Evolutionary conservation across 2,113 vertebrate genomes (phyloP).

Genomic region (Sorex fumeus): DNA sequence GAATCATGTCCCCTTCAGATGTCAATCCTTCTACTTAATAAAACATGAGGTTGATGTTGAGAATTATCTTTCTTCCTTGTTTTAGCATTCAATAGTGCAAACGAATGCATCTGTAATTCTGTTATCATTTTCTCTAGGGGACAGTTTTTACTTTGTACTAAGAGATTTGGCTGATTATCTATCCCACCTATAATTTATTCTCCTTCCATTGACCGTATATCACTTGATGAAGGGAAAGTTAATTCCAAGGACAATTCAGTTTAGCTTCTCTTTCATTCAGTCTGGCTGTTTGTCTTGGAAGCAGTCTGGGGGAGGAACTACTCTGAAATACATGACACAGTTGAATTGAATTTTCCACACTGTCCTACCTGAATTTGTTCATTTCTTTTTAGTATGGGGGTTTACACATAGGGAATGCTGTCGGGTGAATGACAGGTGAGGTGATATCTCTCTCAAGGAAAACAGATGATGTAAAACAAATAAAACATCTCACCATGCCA

Average conservation of each 20-base stretch:
- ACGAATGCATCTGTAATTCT: neutral
- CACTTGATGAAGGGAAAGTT: neutral
- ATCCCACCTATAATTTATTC: neutral
- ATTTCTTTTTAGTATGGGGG: neutral
- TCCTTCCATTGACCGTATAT: neutral
- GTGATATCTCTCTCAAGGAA: constrained; percentile 42
- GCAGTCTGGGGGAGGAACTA: neutral
- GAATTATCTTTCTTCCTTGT: neutral
- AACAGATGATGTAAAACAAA: constrained; percentile 15
- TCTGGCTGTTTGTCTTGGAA: constrained; percentile 41
- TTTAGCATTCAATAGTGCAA: neutral
- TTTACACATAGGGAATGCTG: constrained; percentile 33
- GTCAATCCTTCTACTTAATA: neutral
- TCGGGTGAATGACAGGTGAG: neutral
- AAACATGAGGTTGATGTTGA: neutral
- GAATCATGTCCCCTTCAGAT: neutral
- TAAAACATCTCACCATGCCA: constrained; percentile 3
- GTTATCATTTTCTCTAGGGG: neutral
- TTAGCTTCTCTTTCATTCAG: neutral
- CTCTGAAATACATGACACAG: neutral
- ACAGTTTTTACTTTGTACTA: neutral
- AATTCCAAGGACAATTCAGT: constrained; percentile 8
- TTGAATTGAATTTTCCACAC: constrained; percentile 28
- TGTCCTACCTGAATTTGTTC: neutral
- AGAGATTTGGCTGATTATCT: constrained; percentile 10